Base-by-base conservation (phyloP, 2,797 vertebrate species). In the Macropodus opercularis region DNA sequence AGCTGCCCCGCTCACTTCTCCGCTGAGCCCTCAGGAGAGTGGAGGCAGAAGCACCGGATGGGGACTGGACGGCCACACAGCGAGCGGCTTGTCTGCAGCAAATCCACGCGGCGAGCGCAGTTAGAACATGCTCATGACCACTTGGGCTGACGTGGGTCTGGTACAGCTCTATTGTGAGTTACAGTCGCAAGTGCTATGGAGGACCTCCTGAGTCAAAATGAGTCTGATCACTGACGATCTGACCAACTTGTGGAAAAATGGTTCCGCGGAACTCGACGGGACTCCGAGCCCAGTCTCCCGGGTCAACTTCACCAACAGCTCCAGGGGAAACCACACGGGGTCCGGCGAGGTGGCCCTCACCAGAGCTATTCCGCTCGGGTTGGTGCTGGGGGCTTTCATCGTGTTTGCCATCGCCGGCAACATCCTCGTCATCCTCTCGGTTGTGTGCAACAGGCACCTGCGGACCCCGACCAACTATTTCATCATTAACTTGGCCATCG, bases 381-480 rank as follows among this genome's bases (percentile, higher is more conserved):
- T 99, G 86, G 93, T 96, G 43, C 93, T 99, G 63, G 96, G 95
- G 26, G 93, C 96, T 75, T 98, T 99, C 86, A 97, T 98, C 83
- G 90, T 95, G 44, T 96, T 97, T 49, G 96, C 96, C 58, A 96
- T 99, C 74, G 91, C 94, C 74, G 97, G 97, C 32, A 99, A 99
- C 85, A 96, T 99, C 81, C 84, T 99, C 38, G 97, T 98, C 48
- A 99, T 99, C 81, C 92, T 98, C 46, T 96, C 96, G 13, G 97
- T 99, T 76, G 94, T 95, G 84, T 97, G 95, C 93, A 98, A 99
- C 90, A 94, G 93, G 78, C 96, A 98, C 90, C 92, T 99, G 89
- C 94, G 96, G 73, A 98, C 95, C 13, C 95, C 96, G 27, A 99
- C 97, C 5, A 98, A 99, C 92, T 98, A 97, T 83, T 96, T 98